Percentiles rank a stretch among this genome's conserved stretches.
phyloP scores from a whole-genome alignment of 1,140 invertebrate species.

The Nilaparvata lugens region DNA sequence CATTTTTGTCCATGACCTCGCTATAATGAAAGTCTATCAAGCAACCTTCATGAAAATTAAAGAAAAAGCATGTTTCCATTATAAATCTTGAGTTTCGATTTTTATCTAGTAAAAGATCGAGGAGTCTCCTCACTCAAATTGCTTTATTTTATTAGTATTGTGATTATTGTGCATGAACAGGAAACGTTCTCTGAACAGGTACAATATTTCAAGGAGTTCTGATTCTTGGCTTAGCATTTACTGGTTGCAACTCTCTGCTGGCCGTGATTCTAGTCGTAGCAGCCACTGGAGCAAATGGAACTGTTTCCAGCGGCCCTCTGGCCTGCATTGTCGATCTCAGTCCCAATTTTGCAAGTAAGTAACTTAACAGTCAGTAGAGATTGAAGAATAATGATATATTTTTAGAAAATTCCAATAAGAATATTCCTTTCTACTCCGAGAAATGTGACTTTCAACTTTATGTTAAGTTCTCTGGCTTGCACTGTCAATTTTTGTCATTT shows the following conservation, averaged over 20 bases:
- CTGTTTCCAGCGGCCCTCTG: slow-evolving; percentile 52
- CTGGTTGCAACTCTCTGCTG: slow-evolving; percentile 48
- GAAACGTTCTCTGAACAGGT: slow-evolving; percentile 31
- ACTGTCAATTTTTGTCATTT: no score
- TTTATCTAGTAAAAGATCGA: no score
- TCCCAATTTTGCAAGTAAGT: slow-evolving; percentile 55
- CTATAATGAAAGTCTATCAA: no score
- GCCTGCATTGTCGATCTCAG: slow-evolving; percentile 53
- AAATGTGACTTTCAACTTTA: neutral
- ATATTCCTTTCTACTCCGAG: neutral
- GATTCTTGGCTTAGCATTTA: slow-evolving; percentile 47
- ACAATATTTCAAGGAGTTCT: slow-evolving; percentile 44
- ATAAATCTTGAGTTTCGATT: no score
- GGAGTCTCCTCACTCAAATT: no score
- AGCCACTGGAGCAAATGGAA: slow-evolving; percentile 50
- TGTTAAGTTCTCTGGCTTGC: slow-evolving; percentile 11
- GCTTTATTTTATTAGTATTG: no score
- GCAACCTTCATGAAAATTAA: no score
- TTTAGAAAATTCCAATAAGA: slow-evolving; percentile 1
- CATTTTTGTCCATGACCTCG: no score
- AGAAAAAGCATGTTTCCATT: no score
- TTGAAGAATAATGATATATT: neutral
- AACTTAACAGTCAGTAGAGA: slow-evolving; percentile 2
- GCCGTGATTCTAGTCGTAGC: slow-evolving; percentile 50
- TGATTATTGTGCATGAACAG: no score